Conservation (phyloP, 2,797 vertebrate species). For the Halcyon leucocephala region DNA sequence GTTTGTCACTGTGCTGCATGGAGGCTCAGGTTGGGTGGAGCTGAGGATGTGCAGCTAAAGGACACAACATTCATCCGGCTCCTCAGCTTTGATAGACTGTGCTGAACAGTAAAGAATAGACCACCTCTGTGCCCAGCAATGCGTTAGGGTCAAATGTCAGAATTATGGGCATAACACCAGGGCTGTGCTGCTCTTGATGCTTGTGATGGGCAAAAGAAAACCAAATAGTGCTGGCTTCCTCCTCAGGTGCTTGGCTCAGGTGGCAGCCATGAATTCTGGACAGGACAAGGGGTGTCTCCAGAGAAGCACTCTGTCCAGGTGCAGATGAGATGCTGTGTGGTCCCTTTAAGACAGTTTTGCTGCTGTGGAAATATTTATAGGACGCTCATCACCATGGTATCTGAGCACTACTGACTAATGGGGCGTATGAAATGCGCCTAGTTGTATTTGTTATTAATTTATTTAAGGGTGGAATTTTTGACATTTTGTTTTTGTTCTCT, state of each 20-base stretch:
- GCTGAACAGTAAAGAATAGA: neutral
- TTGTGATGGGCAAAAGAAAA: neutral
- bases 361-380: slow-evolving; percentile 52
- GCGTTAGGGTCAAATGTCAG: rapidly evolving
- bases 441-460: slow-evolving; percentile 53
- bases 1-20: neutral
- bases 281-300: neutral
- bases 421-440: neutral
- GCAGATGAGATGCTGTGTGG: neutral
- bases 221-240: neutral
- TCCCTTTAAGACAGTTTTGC: slow-evolving; percentile 57
- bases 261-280: neutral
- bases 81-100: neutral
- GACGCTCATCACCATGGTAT: slow-evolving; percentile 70
- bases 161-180: rapidly evolving
- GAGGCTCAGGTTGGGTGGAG: neutral
- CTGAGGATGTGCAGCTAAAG: neutral
- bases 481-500: neutral
- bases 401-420: slow-evolving; percentile 54
- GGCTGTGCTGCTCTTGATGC: neutral
- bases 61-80: rapidly evolving
- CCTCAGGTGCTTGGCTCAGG: rapidly evolving
- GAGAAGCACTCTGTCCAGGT: neutral
- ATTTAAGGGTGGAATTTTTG: neutral
- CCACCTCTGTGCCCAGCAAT: neutral